Evolutionary conservation across 2,888 invertebrate genomes (phyloP), one percentile per base, ranked within the genome.

Genomic region (Magallana nippona): DNA sequence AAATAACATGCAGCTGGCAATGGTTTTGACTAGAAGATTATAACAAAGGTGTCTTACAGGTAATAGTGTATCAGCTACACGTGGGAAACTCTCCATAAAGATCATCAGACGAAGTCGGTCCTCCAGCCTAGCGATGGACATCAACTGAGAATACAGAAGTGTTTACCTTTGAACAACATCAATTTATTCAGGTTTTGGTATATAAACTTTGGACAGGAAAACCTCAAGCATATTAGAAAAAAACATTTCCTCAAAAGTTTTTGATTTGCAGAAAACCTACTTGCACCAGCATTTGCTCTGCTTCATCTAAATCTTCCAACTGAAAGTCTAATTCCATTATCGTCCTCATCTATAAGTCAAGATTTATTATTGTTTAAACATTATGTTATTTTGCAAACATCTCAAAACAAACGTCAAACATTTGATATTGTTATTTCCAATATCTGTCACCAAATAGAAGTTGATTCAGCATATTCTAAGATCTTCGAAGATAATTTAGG

Each of bases 211-310:
- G 44, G 44, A 44, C 44, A 5, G 44, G 44, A 44, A 44, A 44
- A 44, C 5, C 44, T 44, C 44, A 8, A 44, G 44, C 44, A 44
- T 44, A 44, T 44, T 44, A 44, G 44, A 44, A 44, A 32, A 32
- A 44, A 44, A 44, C 44, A 44, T 44, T 44, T 44, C 8, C 44
- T 44, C 44, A 8, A 44, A 44, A 44, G 44, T 44, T 44, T 3
- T 11, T 71, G 22, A 13, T 71, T 32, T 27, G 13, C 22, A 27
- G n/a, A 13, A n/a, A 63, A 11, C 60, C 79, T 78, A 87, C 84
- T 79, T 85, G 85, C 32, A 88, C 86, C 11, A 89, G 82, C 32
- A 88, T 86, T 80, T 89, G 87, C 58, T 89, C 89, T 44, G 89
- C 88, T 63, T 88, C 88, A 13, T 82, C 89, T 84, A 89, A 83